Evolutionary conservation across 2,113 vertebrate genomes (phyloP).

Genomic region (Ammodytes dubius): DNA sequence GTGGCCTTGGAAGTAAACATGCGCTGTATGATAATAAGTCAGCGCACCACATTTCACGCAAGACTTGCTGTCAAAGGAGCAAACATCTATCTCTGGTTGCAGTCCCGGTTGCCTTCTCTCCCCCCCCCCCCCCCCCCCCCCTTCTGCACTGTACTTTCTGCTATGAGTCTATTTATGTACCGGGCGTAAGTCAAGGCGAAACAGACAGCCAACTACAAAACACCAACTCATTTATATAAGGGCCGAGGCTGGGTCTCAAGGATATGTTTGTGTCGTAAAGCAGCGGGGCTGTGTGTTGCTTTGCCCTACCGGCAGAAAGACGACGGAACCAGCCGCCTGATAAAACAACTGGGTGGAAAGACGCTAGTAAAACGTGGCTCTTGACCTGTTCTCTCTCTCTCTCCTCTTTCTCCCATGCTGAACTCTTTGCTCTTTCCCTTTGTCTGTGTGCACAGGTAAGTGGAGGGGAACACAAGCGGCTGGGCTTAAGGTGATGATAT

Average conservation of each 20-base stretch:
- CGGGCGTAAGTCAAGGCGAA: constrained; percentile 48
- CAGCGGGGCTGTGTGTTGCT: constrained; percentile 30
- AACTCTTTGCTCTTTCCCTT: background rate
- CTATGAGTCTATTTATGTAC: constrained; percentile 47
- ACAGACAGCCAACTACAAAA: constrained; percentile 53
- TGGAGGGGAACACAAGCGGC: background rate
- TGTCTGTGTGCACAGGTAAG: background rate
- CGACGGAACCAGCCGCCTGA: constrained; percentile 32
- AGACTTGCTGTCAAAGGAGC: constrained; percentile 72
- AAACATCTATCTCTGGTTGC: constrained; percentile 56
- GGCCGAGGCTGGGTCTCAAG: background rate
- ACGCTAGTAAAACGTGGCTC: constrained; percentile 47
- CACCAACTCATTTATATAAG: constrained; percentile 48
- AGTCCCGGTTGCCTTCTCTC: constrained; percentile 11
- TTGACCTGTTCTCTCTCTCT: constrained; percentile 6
- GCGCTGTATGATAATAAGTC: constrained; percentile 72
- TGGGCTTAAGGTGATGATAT: constrained; percentile 38
- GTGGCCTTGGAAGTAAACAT: constrained; percentile 73
- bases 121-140: background rate
- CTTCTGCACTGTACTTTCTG: constrained; percentile 3
- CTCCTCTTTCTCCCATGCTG: background rate
- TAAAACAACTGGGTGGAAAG: constrained; percentile 46
- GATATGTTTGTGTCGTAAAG: constrained; percentile 54
- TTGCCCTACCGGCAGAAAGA: background rate
- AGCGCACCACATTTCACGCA: constrained; percentile 71